Base-by-base conservation (phyloP, 2,888 invertebrate species). In the Meganola albula region DNA sequence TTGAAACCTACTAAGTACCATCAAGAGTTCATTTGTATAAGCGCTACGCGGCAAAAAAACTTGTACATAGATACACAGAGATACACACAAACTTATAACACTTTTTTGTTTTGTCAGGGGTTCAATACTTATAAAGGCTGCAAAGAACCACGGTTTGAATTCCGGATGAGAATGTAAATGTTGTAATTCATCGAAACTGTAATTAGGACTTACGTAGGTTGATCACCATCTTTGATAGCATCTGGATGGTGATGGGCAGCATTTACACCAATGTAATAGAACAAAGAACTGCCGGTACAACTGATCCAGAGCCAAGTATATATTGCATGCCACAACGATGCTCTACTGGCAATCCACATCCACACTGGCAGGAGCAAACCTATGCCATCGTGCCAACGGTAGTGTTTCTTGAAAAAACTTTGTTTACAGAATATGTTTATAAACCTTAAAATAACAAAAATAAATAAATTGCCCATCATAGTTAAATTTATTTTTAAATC, bases 241-340 rank as follows among this genome's bases (percentile, higher is more conserved):
- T 91, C 88, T 0, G 93, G 93, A 63, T 94, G 93, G 59, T 94
- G 93, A 75, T 94, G 94, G 1, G 91, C 93, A 1, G 93, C 93
- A 61, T 90, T 93, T 1, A 92, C 57, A 1, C 90, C 93, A 34
- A 93, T 89, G 1, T 88, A 48, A 8, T 74, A 80, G 58, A 94
- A 92, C 1, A 88, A 49, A 24, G 90, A 86, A 47, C 93, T 91
- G 1, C 83, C 82, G 0, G 87, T 62, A 11, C 87, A 54, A 12
- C 88, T 63, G 9, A 91, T 86, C 44, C 86, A 64, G 0, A 89
- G 43, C 90, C 91, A 93, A 44, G 76, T 72, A 10, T 69, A 50
- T 0, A 89, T 6, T 1, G 79, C 79, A 22, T 67, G 52, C 3
- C 53, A 33, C 0, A 67, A 27, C 8, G 79, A 20, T 25, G 68